Conservation (phyloP, 2,113 vertebrate genomes). For the Festucalex cinctus region DNA sequence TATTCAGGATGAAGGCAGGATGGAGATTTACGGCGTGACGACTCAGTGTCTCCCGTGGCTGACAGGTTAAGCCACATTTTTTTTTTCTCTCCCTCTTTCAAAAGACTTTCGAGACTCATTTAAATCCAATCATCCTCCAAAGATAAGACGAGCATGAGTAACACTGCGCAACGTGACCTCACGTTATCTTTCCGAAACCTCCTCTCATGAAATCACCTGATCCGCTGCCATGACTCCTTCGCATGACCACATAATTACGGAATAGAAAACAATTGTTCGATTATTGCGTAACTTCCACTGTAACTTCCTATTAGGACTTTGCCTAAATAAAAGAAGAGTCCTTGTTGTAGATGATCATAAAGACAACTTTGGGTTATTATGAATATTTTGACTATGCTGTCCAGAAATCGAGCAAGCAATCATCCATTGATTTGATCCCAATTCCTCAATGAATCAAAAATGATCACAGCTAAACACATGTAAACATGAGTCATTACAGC, state of each 20-base stretch:
- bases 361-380: no score
- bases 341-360: no score
- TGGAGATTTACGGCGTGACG: slow-evolving; percentile 60
- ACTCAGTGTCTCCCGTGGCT: slow-evolving; percentile 16
- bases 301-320: no score
- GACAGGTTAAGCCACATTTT: slow-evolving; percentile 30
- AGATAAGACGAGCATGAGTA: slow-evolving; percentile 1
- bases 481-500: not conserved
- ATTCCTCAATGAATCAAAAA: not conserved
- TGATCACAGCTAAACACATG: not conserved
- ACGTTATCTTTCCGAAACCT: slow-evolving; percentile 5
- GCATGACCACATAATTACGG: slow-evolving; percentile 58
- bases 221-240: slow-evolving; percentile 30
- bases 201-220: slow-evolving; percentile 48
- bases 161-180: slow-evolving; percentile 11
- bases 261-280: slow-evolving; percentile 45
- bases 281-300: no score
- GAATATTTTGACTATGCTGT: no score
- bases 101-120: slow-evolving; percentile 1
- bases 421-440: no score
- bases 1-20: slow-evolving; percentile 27
- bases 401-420: no score
- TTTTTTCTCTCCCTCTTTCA: slow-evolving; percentile 2
- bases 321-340: no score
- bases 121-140: not conserved